Percentiles rank a stretch among this genome's conserved stretches.
Evolutionary conservation across 2,113 vertebrate genomes (phyloP).

Genomic region (Speoplatyrhinus poulsoni): DNA sequence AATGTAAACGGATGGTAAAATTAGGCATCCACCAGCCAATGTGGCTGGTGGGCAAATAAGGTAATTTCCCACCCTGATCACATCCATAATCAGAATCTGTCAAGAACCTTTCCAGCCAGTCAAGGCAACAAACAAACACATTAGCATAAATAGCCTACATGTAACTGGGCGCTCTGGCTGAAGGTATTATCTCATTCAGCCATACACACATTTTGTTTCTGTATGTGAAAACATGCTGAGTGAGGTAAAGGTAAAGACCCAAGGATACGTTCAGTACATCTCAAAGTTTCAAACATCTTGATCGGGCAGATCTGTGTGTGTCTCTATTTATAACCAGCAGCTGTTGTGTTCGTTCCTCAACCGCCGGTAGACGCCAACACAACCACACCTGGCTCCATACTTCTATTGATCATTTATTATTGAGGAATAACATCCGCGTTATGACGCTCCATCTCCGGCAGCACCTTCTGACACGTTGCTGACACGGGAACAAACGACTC

Average conservation of each 20-base stretch:
- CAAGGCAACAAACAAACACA: too few species aligned
- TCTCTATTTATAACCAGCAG: constrained; percentile 38
- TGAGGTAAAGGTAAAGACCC: background rate
- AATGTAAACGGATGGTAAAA: too few species aligned
- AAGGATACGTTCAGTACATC: background rate
- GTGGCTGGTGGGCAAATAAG: too few species aligned
- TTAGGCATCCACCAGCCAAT: too few species aligned
- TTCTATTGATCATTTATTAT: constrained; percentile 21
- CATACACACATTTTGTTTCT: too few species aligned
- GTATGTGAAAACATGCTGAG: background rate
- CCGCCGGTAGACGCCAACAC: background rate
- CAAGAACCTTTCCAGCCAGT: too few species aligned
- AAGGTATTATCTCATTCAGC: too few species aligned
- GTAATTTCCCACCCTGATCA: too few species aligned
- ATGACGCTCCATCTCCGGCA: background rate
- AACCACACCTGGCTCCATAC: constrained; percentile 8
- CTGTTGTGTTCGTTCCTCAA: constrained; percentile 6
- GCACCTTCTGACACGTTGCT: background rate
- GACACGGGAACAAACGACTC: constrained; percentile 36
- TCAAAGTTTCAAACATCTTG: background rate
- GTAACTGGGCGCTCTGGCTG: too few species aligned
- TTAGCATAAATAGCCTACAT: too few species aligned
- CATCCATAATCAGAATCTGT: too few species aligned
- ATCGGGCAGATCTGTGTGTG: background rate
- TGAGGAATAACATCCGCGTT: constrained; percentile 1